These are phyloP conservation scores for Horisme vitalbata DNA, from an alignment of 2,888 invertebrate species.

Conservation along the genomic window DNA sequence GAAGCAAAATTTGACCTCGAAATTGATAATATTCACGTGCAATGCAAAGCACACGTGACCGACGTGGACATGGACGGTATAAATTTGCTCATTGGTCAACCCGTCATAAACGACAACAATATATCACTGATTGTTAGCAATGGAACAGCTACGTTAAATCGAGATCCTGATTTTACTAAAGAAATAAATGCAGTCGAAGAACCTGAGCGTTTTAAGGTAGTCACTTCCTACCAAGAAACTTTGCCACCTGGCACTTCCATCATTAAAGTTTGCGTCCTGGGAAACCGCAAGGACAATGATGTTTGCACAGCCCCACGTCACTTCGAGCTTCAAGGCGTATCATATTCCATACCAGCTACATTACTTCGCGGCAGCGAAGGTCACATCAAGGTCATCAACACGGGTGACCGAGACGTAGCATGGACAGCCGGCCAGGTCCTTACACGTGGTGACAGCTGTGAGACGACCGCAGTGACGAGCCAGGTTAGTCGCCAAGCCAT, in stretches of 20 bases:
- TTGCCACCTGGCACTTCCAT: not conserved
- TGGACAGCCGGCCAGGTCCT: too few species aligned
- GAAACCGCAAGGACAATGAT: not conserved
- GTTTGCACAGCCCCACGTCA: not conserved
- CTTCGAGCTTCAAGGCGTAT: too few species aligned
- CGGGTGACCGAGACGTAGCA: too few species aligned
- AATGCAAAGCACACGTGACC: constrained; percentile 24
- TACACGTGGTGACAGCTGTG: too few species aligned
- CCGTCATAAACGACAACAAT: constrained; percentile 29
- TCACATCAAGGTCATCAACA: too few species aligned
- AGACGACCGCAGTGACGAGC: too few species aligned
- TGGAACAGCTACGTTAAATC: constrained; percentile 4
- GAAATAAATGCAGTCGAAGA: not conserved
- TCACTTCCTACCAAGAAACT: not conserved
- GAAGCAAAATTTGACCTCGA: not conserved
- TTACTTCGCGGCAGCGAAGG: too few species aligned
- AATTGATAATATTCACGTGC: constrained; percentile 15
- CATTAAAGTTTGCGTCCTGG: not conserved
- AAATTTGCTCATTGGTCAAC: constrained; percentile 33
- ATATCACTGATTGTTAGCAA: constrained; percentile 26
- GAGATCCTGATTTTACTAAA: not conserved
- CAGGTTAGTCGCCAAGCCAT: too few species aligned
- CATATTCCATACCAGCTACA: constrained; percentile 14
- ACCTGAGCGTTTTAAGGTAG: not conserved
- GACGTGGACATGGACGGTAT: constrained; percentile 29